Evolutionary conservation across 2,797 vertebrate species (phyloP).

Genomic region (Helostoma temminkii): DNA sequence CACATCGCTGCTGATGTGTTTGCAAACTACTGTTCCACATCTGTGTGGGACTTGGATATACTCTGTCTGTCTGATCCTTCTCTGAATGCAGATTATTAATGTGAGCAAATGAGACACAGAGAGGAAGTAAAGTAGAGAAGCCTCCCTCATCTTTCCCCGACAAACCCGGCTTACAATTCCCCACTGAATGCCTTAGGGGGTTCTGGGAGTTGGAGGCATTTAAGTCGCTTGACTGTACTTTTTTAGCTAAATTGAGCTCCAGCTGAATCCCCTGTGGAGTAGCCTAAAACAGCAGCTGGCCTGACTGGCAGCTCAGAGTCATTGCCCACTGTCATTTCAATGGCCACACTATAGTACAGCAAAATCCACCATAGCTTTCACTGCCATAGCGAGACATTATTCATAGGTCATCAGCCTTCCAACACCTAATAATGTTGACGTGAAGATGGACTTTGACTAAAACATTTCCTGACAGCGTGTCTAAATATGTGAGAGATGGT

Average conservation of each 20-base stretch:
- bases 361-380: conserved; percentile 43
- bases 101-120: conserved; percentile 27
- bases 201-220: conserved; percentile 59
- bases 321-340: conserved; percentile 40
- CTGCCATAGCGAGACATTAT: conserved; percentile 42
- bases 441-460: conserved; percentile 61
- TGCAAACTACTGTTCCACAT: conserved; percentile 10
- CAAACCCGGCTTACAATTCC: conserved; percentile 24
- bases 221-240: conserved; percentile 52
- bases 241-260: conserved; percentile 53
- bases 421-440: conserved; percentile 64
- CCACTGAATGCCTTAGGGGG: conserved; percentile 33
- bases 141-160: conserved; percentile 10
- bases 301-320: conserved; percentile 50
- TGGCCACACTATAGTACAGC: conserved; percentile 41
- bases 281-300: conserved; percentile 44
- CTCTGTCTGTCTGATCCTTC: conserved; percentile 14
- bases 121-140: conserved; percentile 20
- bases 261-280: conserved; percentile 53
- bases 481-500: conserved; percentile 58
- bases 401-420: conserved; percentile 60
- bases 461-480: conserved; percentile 63
- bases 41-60: conserved; percentile 4
- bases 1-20: conserved; percentile 23
- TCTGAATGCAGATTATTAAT: conserved; percentile 38